These are phyloP conservation scores for Drosophila ananassae DNA, from an alignment of 1,140 invertebrate genomes.

Conservation along the genomic window DNA sequence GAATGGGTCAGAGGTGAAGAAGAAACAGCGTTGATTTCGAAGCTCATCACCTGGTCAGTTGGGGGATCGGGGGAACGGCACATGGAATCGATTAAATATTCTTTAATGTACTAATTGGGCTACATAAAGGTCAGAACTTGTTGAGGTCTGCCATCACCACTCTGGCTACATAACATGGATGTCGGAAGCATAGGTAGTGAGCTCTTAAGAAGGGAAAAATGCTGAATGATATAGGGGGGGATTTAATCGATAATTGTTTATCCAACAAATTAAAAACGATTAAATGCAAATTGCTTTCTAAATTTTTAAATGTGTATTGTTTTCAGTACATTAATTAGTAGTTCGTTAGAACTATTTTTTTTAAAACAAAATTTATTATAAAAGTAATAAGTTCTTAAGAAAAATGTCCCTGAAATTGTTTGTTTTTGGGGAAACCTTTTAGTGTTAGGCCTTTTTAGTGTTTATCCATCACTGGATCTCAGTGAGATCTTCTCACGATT, in stretches of 20 bases:
- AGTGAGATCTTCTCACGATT: background rate
- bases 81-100: constrained; percentile 32
- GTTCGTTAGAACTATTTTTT: background rate
- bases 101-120: constrained; percentile 21
- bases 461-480: constrained; percentile 18
- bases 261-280: background rate
- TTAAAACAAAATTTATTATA: too few relatives aligned
- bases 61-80: background rate
- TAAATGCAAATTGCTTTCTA: background rate
- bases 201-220: background rate
- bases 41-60: constrained; percentile 23
- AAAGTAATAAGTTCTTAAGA: too few relatives aligned
- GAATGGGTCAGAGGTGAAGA: constrained; percentile 39
- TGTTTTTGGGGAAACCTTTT: constrained; percentile 8
- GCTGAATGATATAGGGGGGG: background rate
- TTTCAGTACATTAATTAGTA: background rate
- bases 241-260: background rate
- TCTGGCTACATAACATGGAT: constrained; percentile 11
- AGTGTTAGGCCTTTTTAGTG: background rate
- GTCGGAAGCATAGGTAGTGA: background rate
- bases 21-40: constrained; percentile 23
- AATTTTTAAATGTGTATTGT: background rate
- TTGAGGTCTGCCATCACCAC: constrained; percentile 34
- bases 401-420: constrained; percentile 6
- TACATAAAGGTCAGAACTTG: constrained; percentile 14